phyloP scores from a whole-genome alignment of 2,888 invertebrate species.

The Lycophotia porphyrea region DNA sequence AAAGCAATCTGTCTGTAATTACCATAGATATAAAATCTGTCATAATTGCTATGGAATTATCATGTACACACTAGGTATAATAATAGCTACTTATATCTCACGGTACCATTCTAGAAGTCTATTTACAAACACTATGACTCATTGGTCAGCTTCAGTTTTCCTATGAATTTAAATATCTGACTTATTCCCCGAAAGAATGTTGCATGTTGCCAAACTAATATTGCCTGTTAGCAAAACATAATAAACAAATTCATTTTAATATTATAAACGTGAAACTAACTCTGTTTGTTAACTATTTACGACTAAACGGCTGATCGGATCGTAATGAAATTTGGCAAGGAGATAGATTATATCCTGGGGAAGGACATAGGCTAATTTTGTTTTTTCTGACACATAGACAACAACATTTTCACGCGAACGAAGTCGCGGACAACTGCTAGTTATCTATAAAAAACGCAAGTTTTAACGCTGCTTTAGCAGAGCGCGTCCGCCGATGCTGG shows the following conservation, averaged over 20 bases:
- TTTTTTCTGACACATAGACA: background rate
- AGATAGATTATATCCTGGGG: background rate
- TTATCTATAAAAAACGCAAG: background rate
- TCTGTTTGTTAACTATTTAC: background rate
- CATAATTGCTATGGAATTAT: background rate
- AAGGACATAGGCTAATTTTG: background rate
- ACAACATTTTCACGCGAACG: background rate
- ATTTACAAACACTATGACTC: slow-evolving; percentile 60
- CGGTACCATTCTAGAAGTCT: slow-evolving; percentile 30
- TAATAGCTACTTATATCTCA: background rate
- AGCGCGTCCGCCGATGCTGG: background rate
- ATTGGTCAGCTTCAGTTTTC: slow-evolving; percentile 24
- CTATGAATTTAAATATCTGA: slow-evolving; percentile 23
- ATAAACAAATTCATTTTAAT: too few species aligned
- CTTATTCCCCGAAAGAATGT: slow-evolving; percentile 32
- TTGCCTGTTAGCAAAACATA: background rate
- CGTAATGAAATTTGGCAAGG: background rate
- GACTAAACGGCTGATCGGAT: background rate
- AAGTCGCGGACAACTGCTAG: background rate
- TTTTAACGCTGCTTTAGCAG: background rate
- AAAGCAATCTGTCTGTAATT: background rate
- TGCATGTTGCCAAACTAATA: slow-evolving; percentile 48
- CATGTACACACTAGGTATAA: background rate
- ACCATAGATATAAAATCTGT: background rate
- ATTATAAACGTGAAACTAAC: background rate